A percentile compares a stretch with the other conserved stretches of the same genome.
Evolutionary conservation across 2,113 vertebrate genomes (phyloP).

Genomic region (Spizaetus ornatus): DNA sequence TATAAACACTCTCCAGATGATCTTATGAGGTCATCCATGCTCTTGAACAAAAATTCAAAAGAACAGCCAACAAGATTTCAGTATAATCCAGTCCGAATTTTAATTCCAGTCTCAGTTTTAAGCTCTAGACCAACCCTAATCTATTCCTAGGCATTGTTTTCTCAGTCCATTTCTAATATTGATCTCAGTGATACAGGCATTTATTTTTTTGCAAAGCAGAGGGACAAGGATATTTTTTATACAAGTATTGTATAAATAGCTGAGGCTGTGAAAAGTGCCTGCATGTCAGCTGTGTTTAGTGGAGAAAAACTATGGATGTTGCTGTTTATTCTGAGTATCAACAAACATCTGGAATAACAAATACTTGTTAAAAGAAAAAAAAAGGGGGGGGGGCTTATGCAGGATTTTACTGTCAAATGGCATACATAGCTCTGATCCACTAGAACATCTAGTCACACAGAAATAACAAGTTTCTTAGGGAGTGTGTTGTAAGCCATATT

Average conservation of each 20-base stretch:
- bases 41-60: background rate
- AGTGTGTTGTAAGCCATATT: background rate
- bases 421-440: background rate
- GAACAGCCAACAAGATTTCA: background rate
- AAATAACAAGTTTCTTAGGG: background rate
- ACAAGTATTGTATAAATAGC: background rate
- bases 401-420: background rate
- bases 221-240: background rate
- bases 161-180: background rate
- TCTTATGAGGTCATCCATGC: background rate
- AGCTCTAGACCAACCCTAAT: background rate
- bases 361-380: background rate
- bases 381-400: rapidly evolving
- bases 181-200: background rate
- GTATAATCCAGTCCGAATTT: background rate
- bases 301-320: background rate
- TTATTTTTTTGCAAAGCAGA: background rate
- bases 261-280: background rate
- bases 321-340: background rate
- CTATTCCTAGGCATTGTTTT: background rate
- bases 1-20: background rate
- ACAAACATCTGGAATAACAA: background rate
- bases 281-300: background rate
- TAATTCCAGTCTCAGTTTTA: background rate
- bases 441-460: background rate